phyloP scores from a whole-genome alignment of 2,113 vertebrate genomes.

The Lates calcarifer region DNA sequence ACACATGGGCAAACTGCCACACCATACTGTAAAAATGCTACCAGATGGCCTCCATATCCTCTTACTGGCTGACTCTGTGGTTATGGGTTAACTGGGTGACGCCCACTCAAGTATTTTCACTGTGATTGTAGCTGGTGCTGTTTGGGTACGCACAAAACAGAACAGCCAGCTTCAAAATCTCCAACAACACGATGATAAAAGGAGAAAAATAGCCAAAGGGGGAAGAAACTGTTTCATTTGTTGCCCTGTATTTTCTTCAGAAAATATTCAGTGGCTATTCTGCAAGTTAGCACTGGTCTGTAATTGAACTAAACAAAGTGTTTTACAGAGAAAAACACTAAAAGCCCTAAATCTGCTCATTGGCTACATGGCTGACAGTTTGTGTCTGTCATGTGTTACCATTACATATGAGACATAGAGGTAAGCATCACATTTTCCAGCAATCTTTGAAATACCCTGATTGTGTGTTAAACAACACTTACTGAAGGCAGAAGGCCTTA shows the following conservation, averaged over 20 bases:
- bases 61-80: slow-evolving; percentile 78
- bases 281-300: slow-evolving; percentile 17
- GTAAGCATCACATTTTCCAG: background rate
- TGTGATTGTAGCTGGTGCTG: slow-evolving; percentile 59
- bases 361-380: background rate
- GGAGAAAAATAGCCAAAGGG: slow-evolving; percentile 12
- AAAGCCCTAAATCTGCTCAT: background rate
- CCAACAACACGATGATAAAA: slow-evolving; percentile 22
- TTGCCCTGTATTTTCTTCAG: slow-evolving; percentile 16
- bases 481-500: slow-evolving; percentile 4
- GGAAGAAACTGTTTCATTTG: slow-evolving; percentile 27
- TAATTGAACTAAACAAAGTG: slow-evolving; percentile 18
- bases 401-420: background rate
- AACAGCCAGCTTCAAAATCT: slow-evolving; percentile 32
- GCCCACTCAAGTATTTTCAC: slow-evolving; percentile 76
- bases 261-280: slow-evolving; percentile 21
- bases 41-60: slow-evolving; percentile 85
- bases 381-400: background rate
- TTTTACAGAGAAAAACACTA: slow-evolving; percentile 1
- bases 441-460: slow-evolving; percentile 17
- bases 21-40: slow-evolving; percentile 82
- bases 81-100: slow-evolving; percentile 76
- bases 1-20: slow-evolving; percentile 82
- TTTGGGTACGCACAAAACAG: slow-evolving; percentile 43
- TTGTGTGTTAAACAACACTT: slow-evolving; percentile 32